phyloP scores from a whole-genome alignment of 1,140 invertebrate species.

The Drosophila mauritiana region DNA sequence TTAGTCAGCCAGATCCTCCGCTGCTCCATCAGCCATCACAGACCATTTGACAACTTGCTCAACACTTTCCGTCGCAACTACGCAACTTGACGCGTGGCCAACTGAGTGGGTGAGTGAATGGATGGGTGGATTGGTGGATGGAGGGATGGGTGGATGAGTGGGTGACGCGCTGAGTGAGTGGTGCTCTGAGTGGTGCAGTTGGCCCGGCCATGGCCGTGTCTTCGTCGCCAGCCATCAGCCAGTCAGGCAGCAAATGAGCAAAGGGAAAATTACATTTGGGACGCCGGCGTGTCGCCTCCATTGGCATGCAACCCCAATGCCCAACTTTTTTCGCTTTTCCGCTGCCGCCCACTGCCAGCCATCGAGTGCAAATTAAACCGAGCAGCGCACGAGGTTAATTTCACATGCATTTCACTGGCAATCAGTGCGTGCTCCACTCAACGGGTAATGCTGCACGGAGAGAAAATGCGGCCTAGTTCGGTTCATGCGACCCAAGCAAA shows the following conservation, averaged over 20 bases:
- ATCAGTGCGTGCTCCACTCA: slow-evolving; percentile 74
- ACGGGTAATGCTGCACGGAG: slow-evolving; percentile 20
- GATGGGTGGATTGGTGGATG: slow-evolving; percentile 1
- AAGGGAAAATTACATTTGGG: slow-evolving; percentile 79
- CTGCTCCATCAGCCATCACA: slow-evolving; percentile 30
- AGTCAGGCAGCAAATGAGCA: slow-evolving; percentile 73
- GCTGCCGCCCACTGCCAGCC: slow-evolving; percentile 49
- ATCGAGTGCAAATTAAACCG: slow-evolving; percentile 80
- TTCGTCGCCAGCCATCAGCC: slow-evolving; percentile 55
- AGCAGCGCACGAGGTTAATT: slow-evolving; percentile 78
- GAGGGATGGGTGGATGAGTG: slow-evolving; percentile 3
- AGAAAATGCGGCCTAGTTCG: neutral
- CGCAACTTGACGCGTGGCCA: slow-evolving; percentile 51
- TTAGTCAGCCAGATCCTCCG: slow-evolving; percentile 6
- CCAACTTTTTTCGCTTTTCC: slow-evolving; percentile 29
- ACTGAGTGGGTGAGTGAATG: slow-evolving; percentile 20
- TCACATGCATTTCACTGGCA: slow-evolving; percentile 80
- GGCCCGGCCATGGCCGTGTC: slow-evolving; percentile 41
- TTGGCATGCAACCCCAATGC: slow-evolving; percentile 56
- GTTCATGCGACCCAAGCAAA: too few species aligned
- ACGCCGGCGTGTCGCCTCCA: slow-evolving; percentile 50
- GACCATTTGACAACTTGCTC: slow-evolving; percentile 73
- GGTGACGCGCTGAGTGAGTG: slow-evolving; percentile 3
- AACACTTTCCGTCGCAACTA: slow-evolving; percentile 38
- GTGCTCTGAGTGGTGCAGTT: neutral